phyloP scores from a whole-genome alignment of 1,140 invertebrate species.

The Kradibia gibbosae region DNA sequence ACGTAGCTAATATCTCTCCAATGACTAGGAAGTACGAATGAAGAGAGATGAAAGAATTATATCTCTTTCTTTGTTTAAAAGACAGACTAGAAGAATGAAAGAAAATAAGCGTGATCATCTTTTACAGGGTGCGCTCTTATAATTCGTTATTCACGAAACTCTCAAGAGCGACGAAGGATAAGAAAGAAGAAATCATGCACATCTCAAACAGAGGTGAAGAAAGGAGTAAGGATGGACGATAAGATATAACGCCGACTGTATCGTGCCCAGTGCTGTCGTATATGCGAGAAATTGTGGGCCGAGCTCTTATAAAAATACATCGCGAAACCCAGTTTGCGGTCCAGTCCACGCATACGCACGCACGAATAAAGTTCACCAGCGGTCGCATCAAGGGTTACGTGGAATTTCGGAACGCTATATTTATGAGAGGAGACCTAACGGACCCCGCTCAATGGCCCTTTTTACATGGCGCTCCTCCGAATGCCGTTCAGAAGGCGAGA shows the following conservation, averaged over 20 bases:
- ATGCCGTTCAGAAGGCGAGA: neutral
- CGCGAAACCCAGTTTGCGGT: conserved; percentile 11
- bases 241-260: conserved; percentile 50
- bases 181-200: conserved; percentile 35
- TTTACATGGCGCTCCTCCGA: neutral
- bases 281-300: conserved; percentile 59
- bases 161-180: conserved; percentile 34
- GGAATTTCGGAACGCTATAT: conserved; percentile 33
- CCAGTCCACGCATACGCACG: neutral
- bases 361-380: conserved; percentile 12
- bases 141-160: conserved; percentile 42
- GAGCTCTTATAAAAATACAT: conserved; percentile 44
- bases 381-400: conserved; percentile 9
- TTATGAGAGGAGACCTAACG: conserved; percentile 24
- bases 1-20: conserved; percentile 4
- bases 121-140: conserved; percentile 21
- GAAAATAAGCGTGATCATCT: conserved; percentile 20
- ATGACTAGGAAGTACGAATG: neutral
- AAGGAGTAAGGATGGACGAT: conserved; percentile 5
- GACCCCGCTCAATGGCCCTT: neutral
- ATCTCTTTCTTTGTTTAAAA: neutral
- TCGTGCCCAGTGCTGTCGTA: conserved; percentile 51
- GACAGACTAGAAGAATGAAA: neutral
- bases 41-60: conserved; percentile 18
- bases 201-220: conserved; percentile 25